Conservation (phyloP, 2,113 vertebrate genomes). For the Holacanthus passer region DNA sequence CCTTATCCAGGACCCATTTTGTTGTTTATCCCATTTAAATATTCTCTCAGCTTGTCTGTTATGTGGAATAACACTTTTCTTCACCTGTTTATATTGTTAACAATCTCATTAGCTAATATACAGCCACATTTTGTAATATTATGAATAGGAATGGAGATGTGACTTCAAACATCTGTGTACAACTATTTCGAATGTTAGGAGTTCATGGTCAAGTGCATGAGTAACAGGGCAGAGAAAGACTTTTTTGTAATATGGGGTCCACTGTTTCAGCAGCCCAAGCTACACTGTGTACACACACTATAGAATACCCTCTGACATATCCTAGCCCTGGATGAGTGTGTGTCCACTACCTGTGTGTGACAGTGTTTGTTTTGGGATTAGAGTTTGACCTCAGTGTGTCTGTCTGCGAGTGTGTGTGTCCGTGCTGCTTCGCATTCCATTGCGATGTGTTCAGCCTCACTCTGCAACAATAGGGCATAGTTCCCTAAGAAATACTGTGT, state of each 20-base stretch:
- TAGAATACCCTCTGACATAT: conserved; percentile 1
- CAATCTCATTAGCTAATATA: not conserved
- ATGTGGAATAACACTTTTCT: too few relatives aligned
- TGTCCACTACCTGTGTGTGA: conserved; percentile 54
- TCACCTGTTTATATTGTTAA: not conserved
- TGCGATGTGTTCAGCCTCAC: conserved; percentile 68
- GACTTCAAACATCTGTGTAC: not conserved
- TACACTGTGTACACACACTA: not conserved
- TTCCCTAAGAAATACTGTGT: conserved; percentile 67
- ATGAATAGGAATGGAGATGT: not conserved
- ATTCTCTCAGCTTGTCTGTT: not conserved
- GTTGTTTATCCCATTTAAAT: not conserved
- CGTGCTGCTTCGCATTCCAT: conserved; percentile 70
- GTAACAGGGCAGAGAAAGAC: not conserved
- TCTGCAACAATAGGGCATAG: conserved; percentile 77
- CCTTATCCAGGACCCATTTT: not conserved
- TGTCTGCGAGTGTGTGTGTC: conserved; percentile 16
- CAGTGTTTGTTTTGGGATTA: conserved; percentile 69
- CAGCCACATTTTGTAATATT: not conserved
- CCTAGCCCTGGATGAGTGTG: conserved; percentile 1
- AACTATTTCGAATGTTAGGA: conserved; percentile 14
- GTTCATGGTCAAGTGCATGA: not conserved
- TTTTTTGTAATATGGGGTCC: not conserved
- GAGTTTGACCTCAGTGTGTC: conserved; percentile 40
- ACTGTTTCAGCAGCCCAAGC: not conserved